Percentiles rank a stretch among this genome's conserved stretches.
Evolutionary conservation across 2,888 invertebrate genomes (phyloP).

Genomic region (Sinodicranocentrus sp.): DNA sequence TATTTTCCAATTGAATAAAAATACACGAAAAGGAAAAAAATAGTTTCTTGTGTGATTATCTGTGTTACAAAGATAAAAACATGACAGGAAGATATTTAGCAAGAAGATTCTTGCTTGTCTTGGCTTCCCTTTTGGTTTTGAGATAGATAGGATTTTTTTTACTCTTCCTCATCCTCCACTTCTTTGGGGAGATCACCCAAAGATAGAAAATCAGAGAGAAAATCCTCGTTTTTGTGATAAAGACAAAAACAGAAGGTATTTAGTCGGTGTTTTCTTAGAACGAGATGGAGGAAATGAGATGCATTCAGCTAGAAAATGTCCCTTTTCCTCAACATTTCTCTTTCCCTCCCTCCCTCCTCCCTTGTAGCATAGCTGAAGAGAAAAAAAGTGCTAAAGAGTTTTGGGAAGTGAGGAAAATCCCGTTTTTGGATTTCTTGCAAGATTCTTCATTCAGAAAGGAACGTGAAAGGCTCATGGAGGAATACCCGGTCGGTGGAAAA

Average conservation of each 20-base stretch:
- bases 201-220: slow-evolving; percentile 17
- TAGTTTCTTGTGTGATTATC: slow-evolving; percentile 10
- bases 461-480: not conserved
- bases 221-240: slow-evolving; percentile 32
- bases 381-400: slow-evolving; percentile 55
- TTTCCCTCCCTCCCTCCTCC: not conserved
- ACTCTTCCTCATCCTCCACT: not conserved
- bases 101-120: slow-evolving; percentile 32
- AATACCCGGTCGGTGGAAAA: not conserved
- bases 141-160: not conserved
- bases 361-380: not conserved
- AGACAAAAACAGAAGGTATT: slow-evolving; percentile 48
- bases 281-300: slow-evolving; percentile 59
- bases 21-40: slow-evolving; percentile 22
- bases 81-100: slow-evolving; percentile 48
- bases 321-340: slow-evolving; percentile 18
- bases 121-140: slow-evolving; percentile 24
- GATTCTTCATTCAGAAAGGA: too few species aligned
- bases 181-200: slow-evolving; percentile 52
- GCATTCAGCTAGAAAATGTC: slow-evolving; percentile 65
- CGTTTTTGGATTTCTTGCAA: slow-evolving; percentile 9
- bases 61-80: slow-evolving; percentile 26
- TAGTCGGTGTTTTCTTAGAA: slow-evolving; percentile 60
- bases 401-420: slow-evolving; percentile 17
- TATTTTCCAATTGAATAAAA: slow-evolving; percentile 25